Base-by-base conservation (phyloP, 2,888 invertebrate genomes). In the Harmothoe impar region DNA sequence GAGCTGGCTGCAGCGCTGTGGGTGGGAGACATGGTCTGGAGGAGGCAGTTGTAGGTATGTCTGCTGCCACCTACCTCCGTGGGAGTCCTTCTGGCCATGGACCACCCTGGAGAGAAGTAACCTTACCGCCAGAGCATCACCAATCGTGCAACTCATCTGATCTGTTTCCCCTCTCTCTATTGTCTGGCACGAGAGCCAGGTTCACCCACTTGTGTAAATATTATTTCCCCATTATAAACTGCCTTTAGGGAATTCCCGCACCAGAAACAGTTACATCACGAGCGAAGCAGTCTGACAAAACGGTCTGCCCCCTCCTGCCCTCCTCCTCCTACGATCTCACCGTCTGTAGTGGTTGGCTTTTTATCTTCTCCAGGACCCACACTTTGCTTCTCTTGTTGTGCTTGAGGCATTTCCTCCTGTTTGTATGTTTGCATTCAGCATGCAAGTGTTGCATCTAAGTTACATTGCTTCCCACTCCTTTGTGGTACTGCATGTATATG, bases 121-220 rank as follows among this genome's bases (percentile, higher is more conserved):
- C 72, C 25, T 72, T 72, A 72, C 72, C 72, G 5, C 72, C 72
- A 62, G 29, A 72, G 72, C 72, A 72, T 72, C 72, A 29, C 72
- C 72, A 29, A n/a, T 25, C 72, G 72, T 72, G 72, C 72, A 72
- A 72, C 25, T 72, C 72, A 72, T 72, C 72, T 72, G n/a, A 72
- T 72, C 72, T 72, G 72, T 72, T 72, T 72, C 72, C 29, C 29
- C n/a, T 25, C 31, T 84, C 29, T 84, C 84, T 84, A 84, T 84
- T 84, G 84, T 84, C 84, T 84, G 43, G 35, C 33, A 20, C n/a
- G 29, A 23, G 43, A 10, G 23, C 17, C 84, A 1, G 84, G 43
- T 35, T n/a, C 25, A 35, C 43, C 43, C 84, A 84, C 84, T 84
- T 84, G 84, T 84, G 33, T 84, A 84, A 84, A 84, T 84, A 84